Evolutionary conservation across 2,888 invertebrate genomes (phyloP), one percentile per base, ranked within the genome.

Genomic region (Drosophila glabriapex): DNA sequence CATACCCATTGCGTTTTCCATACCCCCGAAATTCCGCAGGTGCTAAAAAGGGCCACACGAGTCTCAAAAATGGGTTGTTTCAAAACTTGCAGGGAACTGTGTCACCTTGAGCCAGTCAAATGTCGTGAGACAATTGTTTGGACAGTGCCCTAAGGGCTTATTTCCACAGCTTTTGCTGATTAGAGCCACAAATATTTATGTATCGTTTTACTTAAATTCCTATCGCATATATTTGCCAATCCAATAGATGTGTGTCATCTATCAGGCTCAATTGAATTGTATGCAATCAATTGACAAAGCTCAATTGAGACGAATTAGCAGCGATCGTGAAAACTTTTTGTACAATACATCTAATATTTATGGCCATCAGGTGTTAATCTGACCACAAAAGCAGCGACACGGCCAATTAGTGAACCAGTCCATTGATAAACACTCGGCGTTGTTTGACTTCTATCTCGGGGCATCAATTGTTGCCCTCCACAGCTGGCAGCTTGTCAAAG

Each of bases 401-500:
- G 64, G 46, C 73, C 76, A 73, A 53, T 58, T 39, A 55, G 37
- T 56, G 56, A 31, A 43, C 55, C 64, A 64, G 22, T 65, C 49
- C 39, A 61, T 64, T 77, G 55, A 64, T 54, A 33, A 49, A 58
- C 55, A 61, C 37, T 65, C 46, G 60, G 39, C 52, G 16, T 31
- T 60, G 52, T 56, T 73, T 73, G 60, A 39, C 31, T 65, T 63
- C n/a, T 61, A 52, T 74, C 60, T 68, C 19, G 73, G 7, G 35
- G 19, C 29, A n/a, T 56, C 28, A 28, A 31, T 35, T 41, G 49
- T 63, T 69, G 58, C 68, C 54, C 50, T 68, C 39, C 35, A 37
- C 59, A 49, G 56, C 76, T 78, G 82, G 89, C 90, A 90, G 52
- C 52, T 59, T 81, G 69, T 90, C 90, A 86, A 90, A 83, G 76